A percentile compares a stretch with the other conserved stretches of the same genome.
Conservation (phyloP, 2,113 vertebrate species). For the Cheirogaleus medius region DNA sequence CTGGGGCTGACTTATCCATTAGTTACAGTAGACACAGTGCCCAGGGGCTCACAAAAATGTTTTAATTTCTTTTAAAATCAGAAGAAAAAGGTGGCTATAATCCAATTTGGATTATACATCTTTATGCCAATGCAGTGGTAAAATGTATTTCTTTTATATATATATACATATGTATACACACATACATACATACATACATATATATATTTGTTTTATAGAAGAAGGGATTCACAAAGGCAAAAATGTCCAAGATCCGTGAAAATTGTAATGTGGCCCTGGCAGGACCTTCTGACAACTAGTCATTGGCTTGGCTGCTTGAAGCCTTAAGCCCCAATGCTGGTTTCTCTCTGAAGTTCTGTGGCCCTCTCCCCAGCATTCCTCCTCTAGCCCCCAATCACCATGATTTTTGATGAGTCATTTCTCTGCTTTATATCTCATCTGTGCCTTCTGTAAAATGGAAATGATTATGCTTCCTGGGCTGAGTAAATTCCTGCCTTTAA, state of each 20-base stretch:
- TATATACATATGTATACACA: no score
- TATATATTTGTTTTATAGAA: not conserved
- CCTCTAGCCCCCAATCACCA: not conserved
- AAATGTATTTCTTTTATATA: not conserved
- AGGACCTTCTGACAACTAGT: not conserved
- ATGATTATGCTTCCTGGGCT: not conserved
- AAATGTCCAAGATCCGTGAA: not conserved
- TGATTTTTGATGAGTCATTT: not conserved
- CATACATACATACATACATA: no score
- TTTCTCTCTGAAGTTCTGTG: not conserved
- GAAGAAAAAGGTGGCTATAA: not conserved
- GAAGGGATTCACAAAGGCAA: not conserved
- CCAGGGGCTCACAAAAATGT: not conserved
- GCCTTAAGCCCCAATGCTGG: not conserved
- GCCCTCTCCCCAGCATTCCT: not conserved
- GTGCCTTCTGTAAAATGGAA: not conserved
- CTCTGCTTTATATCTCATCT: not conserved
- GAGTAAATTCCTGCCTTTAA: constrained; percentile 34
- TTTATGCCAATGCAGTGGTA: not conserved
- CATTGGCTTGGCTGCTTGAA: not conserved
- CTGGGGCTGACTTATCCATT: not conserved
- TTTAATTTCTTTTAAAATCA: constrained; percentile 18
- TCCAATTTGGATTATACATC: not conserved
- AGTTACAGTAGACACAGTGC: not conserved
- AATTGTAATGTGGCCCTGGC: not conserved